phyloP scores from a whole-genome alignment of 2,113 vertebrate genomes.

The Melanerpes aurifrons region DNA sequence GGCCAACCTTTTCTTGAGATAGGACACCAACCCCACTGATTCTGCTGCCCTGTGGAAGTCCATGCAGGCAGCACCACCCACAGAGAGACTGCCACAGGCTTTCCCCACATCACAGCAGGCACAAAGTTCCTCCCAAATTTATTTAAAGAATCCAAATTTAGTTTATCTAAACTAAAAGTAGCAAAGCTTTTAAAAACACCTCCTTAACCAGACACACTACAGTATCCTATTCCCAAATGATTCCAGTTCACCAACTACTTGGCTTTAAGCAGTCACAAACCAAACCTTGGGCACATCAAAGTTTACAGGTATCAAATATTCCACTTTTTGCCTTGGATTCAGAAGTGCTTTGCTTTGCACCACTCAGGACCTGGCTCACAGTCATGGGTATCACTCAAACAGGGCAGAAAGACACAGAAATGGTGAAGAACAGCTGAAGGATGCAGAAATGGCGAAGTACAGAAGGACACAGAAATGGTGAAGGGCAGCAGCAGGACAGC shows the following conservation, averaged over 20 bases:
- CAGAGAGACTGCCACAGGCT: not conserved
- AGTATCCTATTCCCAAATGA: not conserved
- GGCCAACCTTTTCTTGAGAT: not conserved
- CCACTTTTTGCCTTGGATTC: not conserved
- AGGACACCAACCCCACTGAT: not conserved
- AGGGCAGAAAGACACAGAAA: not conserved
- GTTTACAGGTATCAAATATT: not conserved
- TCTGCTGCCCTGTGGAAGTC: not conserved
- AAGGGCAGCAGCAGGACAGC: not conserved
- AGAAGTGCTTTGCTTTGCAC: not conserved
- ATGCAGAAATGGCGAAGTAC: not conserved
- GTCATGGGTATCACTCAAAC: not conserved
- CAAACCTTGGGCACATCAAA: not conserved
- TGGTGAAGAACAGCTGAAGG: no score
- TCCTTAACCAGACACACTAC: not conserved
- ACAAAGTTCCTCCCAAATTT: not conserved
- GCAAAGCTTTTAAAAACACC: not conserved
- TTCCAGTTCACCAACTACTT: not conserved
- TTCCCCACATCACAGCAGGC: not conserved
- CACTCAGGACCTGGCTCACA: not conserved
- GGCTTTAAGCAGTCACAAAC: not conserved
- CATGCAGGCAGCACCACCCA: not conserved
- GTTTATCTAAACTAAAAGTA: not conserved
- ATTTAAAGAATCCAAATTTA: not conserved
- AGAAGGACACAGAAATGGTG: not conserved